These are phyloP conservation scores for Teleiodes luculella DNA, from an alignment of 2,888 invertebrate genomes.

Conservation along the genomic window DNA sequence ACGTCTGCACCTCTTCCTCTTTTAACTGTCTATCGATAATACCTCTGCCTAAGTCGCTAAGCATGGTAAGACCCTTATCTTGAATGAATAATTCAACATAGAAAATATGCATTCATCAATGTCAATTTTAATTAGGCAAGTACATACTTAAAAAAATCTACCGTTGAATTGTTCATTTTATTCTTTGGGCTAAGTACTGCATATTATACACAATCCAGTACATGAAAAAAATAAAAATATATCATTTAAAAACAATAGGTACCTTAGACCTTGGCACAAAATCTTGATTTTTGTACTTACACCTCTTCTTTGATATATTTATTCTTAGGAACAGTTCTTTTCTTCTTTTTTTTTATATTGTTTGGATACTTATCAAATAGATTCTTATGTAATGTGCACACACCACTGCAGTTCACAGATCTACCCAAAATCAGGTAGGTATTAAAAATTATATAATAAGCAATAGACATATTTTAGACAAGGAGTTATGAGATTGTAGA, in stretches of 20 bases:
- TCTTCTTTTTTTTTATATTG: background rate
- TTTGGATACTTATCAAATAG: background rate
- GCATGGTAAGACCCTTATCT: too few relatives aligned
- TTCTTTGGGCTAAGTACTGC: background rate
- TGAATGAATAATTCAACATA: background rate
- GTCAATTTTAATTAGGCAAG: too few relatives aligned
- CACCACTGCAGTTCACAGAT: background rate
- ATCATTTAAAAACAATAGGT: slow-evolving; percentile 5
- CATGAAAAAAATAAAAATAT: slow-evolving; percentile 6
- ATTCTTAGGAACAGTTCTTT: slow-evolving; percentile 13
- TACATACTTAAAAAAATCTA: too few relatives aligned
- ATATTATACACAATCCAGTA: background rate
- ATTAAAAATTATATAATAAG: background rate
- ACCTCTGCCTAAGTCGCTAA: too few relatives aligned
- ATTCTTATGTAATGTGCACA: background rate
- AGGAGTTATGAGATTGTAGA: background rate
- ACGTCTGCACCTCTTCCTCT: too few relatives aligned
- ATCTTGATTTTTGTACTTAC: slow-evolving; percentile 18
- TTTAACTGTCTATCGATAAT: too few relatives aligned
- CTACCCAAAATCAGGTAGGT: background rate
- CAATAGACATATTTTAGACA: background rate
- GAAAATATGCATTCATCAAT: background rate
- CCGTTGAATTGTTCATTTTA: too few relatives aligned
- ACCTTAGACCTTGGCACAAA: slow-evolving; percentile 16
- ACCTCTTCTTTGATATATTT: slow-evolving; percentile 13